Evolutionary conservation across 2,888 invertebrate species (phyloP), one percentile per base, ranked within the genome.

Genomic region (Laothoe populi): DNA sequence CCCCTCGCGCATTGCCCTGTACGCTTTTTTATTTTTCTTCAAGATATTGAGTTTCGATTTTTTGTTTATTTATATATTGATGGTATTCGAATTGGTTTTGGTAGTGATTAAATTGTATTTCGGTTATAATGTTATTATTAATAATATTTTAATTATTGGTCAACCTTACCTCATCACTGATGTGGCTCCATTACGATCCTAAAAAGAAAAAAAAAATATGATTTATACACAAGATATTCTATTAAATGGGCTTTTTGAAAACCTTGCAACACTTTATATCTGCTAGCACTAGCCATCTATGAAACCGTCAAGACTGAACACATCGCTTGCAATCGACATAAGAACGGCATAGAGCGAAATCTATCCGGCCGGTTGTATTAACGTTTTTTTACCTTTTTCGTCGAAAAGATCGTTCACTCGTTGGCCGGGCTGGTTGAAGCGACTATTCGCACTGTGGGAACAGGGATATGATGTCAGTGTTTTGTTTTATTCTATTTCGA

Each of bases 1-100:
- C 73, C 71, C 87, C 73, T 74, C 86, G 87, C 83, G 84, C 85
- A 89, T 91, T 92, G 92, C 90, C 86, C 87, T 84, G 77, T 88
- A 83, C 69, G 72, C 70, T 79, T 74, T 79, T 76, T 76, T 70
- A 70, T 69, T 63, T 74, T 61, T 61, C 31, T 11, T 11, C 19
- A 19, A 53, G 53, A 53, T 53, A 53, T 53, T 53, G 35, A 53
- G 19, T 53, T 53, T 35, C 53, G 19, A 35, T 35, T 53, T 53
- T 53, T 35, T 53, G 53, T 35, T 53, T 53, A 53, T 21, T 31
- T 53, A 53, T 35, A 53, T 35, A 19, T 53, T 53, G 11, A 3
- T 0, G n/a, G 31, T 53, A 35, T 11, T 53, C 4, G 24, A 53
- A 35, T 35, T 19, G 4, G 35, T 19, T 53, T 46, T 4, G 11